Base-by-base conservation (phyloP, 2,797 vertebrate species). In the Anomalospiza imberbis region DNA sequence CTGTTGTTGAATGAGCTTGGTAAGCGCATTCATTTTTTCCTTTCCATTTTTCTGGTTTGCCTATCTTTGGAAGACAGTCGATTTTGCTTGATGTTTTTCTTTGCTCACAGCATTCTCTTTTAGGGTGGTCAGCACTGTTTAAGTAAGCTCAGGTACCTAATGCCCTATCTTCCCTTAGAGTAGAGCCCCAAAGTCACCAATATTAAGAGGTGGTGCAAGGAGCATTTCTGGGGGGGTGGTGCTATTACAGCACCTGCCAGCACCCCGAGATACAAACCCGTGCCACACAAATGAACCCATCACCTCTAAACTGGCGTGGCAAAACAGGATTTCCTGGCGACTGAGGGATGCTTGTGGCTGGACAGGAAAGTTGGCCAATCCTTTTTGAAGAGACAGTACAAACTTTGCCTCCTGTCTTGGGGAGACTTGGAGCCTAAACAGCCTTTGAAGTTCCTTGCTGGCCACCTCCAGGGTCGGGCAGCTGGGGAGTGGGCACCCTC, bases 1-100 rank as follows among this genome's bases (percentile, higher is more conserved):
- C 98, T 98, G 97, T 98, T 98, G 96, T 98, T 98, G 97, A 98
- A 97, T 98, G 98, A 98, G 98, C 97, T 98, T 98, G 98, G 98
- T 98, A 98, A 98, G 98, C 98, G 85, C 97, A 97, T 98, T 98
- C 91, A 76, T 97, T 97, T 97, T 93, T 93, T 95, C 93, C 96
- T 97, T 97, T 91, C 91, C 97, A 95, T 98, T 95, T 95, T 85
- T 82, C 79, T 89, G 77, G 63, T 96, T 82, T 92, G 36, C 15
- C 1, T 93, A 60, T 95, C 96, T 89, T 94, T 12, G 4, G 85
- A 85, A 82, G 57, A 61, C 63, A 48, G 13, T 92, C 85, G 3
- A 55, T 87, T 91, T 87, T 89, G 62, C 96, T 90, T 90, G 92
- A 92, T 44, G 44, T 92, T 89, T 89, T 66, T 67, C 61, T 93